Base-by-base conservation (phyloP, 2,113 vertebrate genomes). In the Sula dactylatra region DNA sequence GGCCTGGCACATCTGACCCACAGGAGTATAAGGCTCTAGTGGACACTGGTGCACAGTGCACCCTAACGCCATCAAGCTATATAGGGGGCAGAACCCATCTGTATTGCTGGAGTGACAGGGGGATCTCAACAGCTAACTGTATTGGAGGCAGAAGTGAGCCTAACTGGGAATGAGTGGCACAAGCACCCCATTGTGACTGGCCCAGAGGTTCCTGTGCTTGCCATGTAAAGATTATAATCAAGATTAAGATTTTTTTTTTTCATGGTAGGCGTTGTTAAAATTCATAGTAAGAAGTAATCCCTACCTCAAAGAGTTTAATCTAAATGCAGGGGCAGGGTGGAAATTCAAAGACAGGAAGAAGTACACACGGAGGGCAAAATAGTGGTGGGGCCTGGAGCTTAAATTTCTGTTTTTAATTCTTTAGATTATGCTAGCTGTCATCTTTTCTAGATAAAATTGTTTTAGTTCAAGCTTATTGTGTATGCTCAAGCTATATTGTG, bases 401-500 rank as follows among this genome's bases (percentile, higher is more conserved):
- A 76, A 50, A 21, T 50, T 52, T 25, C 61, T 18, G n/a, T 55
- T 67, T 65, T 24, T 74, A 32, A 29, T 67, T 72, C 38, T 65
- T 66, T 55, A 52, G 20, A 13, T 54, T 10, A n/a, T 52, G 11
- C 7, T 70, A 16, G 11, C 31, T 64, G 25, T 73, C 21, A 20
- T 73, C 22, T 54, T 93, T 54, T 73, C 16, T 29, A 55, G 42
- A n/a, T 59, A 47, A 71, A 85, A 34, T 8, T 38, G 4, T 31
- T 85, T 74, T 44, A 42, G 13, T 27, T 79, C 42, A 59, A 29
- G 44, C 2, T 55, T 56, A 11, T 6, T 64, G 4, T 40, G 4
- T 45, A 12, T 32, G 21, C 8, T 50, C 0, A 1, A 36, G 14
- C 49, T 73, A 5, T 40, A 5, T 32, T 50, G 3, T n/a, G n/a